Evolutionary conservation across 2,797 vertebrate species (phyloP), one percentile per base, ranked within the genome.

Genomic region (Mormyrops boulengeri): DNA sequence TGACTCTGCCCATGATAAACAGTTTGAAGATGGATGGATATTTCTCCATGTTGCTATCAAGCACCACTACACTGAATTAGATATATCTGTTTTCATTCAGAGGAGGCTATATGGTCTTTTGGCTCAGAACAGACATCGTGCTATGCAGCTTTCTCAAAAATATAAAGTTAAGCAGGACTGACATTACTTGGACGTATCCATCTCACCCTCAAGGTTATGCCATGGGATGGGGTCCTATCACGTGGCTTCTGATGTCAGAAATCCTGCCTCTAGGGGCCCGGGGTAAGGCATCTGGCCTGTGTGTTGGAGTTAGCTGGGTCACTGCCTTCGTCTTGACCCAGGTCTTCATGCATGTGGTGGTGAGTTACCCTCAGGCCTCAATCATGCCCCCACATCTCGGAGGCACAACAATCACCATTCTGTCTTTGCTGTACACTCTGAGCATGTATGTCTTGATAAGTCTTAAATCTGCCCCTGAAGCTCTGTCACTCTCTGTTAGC

Each of bases 201-300:
- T 8, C 22, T 57, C 49, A 38, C 26, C 34, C 11, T 85, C 86
- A 91, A 99, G 98, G 98, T 57, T 99, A 99, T 0, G 97, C 98
- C 91, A 96, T 99, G 96, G 98, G 98, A 92, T 99, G 98, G 98
- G 98, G 98, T 1, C 98, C 98, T 87, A 98, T 99, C 94, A 99
- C 98, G 0, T 99, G 98, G 98, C 92, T 99, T 89, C 96, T 99
- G 92, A 99, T 99, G 98, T 97, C 98, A 0, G 98, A 99, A 94
- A 96, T 99, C 88, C 93, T 99, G 92, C 98, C 98, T 0, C 94
- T 98, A 91, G 96, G 95, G 4, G 96, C 97, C 2, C 95, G 98
- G 0, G 98, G 98, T 0, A 93, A 96, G 84, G 98, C 97, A 0
- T 99, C 98, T 0, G 98, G 98, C 0, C 93, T 99, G 73, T 99